Conservation (phyloP, 2,888 invertebrate genomes). For the Bursaphelenchus okinawaensis region DNA sequence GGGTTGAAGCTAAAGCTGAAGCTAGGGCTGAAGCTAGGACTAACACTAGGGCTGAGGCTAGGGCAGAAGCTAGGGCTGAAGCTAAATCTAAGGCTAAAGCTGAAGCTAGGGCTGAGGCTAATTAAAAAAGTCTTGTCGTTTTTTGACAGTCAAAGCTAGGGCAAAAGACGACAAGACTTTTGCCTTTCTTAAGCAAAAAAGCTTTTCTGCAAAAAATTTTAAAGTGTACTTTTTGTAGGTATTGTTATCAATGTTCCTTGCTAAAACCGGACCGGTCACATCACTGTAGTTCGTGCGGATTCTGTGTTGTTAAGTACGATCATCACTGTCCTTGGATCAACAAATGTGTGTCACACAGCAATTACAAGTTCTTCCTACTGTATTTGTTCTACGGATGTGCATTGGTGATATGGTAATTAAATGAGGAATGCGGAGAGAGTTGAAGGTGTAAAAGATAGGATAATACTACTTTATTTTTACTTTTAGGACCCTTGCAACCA, state of each 20-base stretch:
- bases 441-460: not conserved
- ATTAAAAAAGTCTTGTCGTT: too few species aligned
- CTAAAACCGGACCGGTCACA: conserved; percentile 45
- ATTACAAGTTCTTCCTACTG: conserved; percentile 47
- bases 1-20: too few species aligned
- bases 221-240: conserved; percentile 15
- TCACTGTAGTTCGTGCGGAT: conserved; percentile 44
- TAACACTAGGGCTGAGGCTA: too few species aligned
- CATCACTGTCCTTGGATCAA: conserved; percentile 48
- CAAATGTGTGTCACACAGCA: conserved; percentile 35
- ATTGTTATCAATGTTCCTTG: conserved; percentile 42
- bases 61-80: too few species aligned
- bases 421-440: too few species aligned
- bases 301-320: conserved; percentile 39
- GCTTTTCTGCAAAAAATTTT: conserved; percentile 4
- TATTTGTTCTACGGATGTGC: conserved; percentile 38
- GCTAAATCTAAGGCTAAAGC: too few species aligned
- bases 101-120: too few species aligned
- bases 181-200: too few species aligned
- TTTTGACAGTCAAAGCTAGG: too few species aligned
- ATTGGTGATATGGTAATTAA: conserved; percentile 29
- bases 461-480: conserved; percentile 7
- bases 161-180: too few species aligned
- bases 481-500: conserved; percentile 29
- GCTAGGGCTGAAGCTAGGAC: too few species aligned